phyloP scores from a whole-genome alignment of 2,888 invertebrate genomes.

The Apamea anceps region DNA sequence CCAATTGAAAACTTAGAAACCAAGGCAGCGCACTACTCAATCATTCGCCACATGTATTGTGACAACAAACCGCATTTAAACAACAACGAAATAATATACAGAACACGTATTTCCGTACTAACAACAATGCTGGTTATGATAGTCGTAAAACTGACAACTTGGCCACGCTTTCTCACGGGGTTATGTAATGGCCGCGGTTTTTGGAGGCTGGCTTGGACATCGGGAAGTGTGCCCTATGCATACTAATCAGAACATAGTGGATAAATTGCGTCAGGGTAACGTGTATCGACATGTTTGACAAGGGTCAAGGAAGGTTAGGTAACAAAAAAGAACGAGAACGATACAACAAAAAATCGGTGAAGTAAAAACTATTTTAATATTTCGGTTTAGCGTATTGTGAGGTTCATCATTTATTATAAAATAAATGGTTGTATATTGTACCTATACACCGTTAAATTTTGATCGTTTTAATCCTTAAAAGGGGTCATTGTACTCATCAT shows the following conservation, averaged over 20 bases:
- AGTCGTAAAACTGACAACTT: constrained; percentile 60
- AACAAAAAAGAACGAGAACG: constrained; percentile 8
- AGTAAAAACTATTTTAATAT: not conserved
- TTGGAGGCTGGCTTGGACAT: constrained; percentile 39
- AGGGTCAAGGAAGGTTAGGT: constrained; percentile 19
- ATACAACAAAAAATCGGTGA: not conserved
- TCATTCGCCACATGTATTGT: constrained; percentile 47
- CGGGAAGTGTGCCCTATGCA: constrained; percentile 57
- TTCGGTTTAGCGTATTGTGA: not conserved
- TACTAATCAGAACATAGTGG: constrained; percentile 52
- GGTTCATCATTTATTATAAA: no score
- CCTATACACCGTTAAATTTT: no score
- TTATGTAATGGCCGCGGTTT: constrained; percentile 60
- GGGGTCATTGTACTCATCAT: no score
- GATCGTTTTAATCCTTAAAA: no score
- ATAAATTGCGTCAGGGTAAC: constrained; percentile 53
- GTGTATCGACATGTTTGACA: constrained; percentile 33
- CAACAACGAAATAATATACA: constrained; percentile 46
- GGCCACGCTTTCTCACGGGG: constrained; percentile 66
- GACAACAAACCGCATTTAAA: constrained; percentile 44
- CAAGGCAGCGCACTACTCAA: constrained; percentile 28
- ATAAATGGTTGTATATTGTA: not conserved
- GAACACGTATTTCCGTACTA: constrained; percentile 64
- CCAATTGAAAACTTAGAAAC: constrained; percentile 2
- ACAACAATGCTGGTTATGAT: constrained; percentile 53